Percentiles rank a stretch among this genome's conserved stretches.
These are phyloP conservation scores for Molossus molossus DNA, from an alignment of 2,797 vertebrate genomes.

Conservation along the genomic window DNA sequence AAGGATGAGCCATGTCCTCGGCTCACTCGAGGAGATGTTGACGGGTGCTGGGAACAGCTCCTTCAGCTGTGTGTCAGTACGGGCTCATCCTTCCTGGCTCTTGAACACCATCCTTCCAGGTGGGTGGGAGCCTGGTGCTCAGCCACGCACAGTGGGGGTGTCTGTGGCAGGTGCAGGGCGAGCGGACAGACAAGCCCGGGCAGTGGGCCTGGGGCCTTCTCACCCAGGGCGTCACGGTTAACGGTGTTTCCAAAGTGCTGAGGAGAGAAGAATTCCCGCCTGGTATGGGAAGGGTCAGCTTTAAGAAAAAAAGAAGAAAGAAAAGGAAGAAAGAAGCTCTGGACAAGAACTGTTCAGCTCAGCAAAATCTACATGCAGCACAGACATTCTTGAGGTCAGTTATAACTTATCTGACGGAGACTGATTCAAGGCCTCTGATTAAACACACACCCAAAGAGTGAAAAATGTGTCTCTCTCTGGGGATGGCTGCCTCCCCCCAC, in stretches of 20 bases:
- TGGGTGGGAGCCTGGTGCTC: neutral
- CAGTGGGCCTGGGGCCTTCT: neutral
- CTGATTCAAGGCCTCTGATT: neutral
- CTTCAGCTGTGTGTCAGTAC: too few relatives aligned
- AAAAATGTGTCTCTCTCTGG: too few relatives aligned
- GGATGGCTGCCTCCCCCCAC: fast-evolving
- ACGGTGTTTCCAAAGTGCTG: neutral
- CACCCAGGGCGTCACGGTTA: neutral
- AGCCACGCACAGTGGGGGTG: too few relatives aligned
- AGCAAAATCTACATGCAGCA: neutral
- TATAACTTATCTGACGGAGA: neutral
- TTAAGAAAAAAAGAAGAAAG: too few relatives aligned
- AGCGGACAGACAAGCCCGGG: neutral
- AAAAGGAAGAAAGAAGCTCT: neutral
- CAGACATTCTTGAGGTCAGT: neutral
- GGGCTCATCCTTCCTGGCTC: neutral
- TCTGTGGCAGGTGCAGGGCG: neutral
- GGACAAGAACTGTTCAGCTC: neutral
- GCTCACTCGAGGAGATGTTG: too few relatives aligned
- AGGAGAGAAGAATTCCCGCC: neutral
- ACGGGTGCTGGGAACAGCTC: too few relatives aligned
- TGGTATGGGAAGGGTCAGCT: neutral
- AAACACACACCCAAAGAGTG: neutral
- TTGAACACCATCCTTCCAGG: neutral
- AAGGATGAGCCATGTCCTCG: too few relatives aligned